phyloP scores from a whole-genome alignment of 2,888 invertebrate species.

The Pseudanteris insignis region DNA sequence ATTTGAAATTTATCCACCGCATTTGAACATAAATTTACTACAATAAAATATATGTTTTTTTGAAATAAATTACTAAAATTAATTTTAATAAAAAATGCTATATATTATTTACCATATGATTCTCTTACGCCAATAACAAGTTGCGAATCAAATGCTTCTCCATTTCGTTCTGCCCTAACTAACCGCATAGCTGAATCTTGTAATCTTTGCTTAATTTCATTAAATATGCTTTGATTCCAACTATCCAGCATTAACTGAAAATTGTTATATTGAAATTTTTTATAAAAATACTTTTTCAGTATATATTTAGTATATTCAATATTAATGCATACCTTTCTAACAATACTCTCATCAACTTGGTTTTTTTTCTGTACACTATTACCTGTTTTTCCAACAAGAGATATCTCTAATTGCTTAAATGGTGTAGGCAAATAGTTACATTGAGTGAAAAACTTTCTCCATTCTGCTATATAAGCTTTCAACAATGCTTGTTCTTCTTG shows the following conservation, averaged over 20 bases:
- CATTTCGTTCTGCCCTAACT: slow-evolving; percentile 95
- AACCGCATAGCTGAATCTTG: slow-evolving; percentile 98
- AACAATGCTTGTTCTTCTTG: slow-evolving; percentile 94
- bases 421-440: slow-evolving; percentile 97
- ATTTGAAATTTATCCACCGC: slow-evolving; percentile 92
- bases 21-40: slow-evolving; percentile 95
- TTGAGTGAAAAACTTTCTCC: slow-evolving; percentile 98
- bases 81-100: neutral
- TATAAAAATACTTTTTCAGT: no score
- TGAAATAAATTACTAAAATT: no score
- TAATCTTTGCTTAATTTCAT: slow-evolving; percentile 90
- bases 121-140: slow-evolving; percentile 97
- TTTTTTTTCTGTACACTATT: slow-evolving; percentile 60
- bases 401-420: slow-evolving; percentile 90
- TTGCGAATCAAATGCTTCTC: slow-evolving; percentile 97
- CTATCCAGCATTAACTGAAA: slow-evolving; percentile 93
- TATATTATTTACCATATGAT: slow-evolving; percentile 79
- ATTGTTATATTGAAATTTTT: no score
- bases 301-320: no score
- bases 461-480: slow-evolving; percentile 96
- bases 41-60: no score
- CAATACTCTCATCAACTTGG: slow-evolving; percentile 85
- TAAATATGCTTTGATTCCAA: slow-evolving; percentile 98
- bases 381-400: slow-evolving; percentile 77
- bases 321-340: slow-evolving; percentile 74